A percentile compares a stretch with the other conserved stretches of the same genome.
Evolutionary conservation across 2,888 invertebrate species (phyloP).

Genomic region (Cyrtodaria siliqua): DNA sequence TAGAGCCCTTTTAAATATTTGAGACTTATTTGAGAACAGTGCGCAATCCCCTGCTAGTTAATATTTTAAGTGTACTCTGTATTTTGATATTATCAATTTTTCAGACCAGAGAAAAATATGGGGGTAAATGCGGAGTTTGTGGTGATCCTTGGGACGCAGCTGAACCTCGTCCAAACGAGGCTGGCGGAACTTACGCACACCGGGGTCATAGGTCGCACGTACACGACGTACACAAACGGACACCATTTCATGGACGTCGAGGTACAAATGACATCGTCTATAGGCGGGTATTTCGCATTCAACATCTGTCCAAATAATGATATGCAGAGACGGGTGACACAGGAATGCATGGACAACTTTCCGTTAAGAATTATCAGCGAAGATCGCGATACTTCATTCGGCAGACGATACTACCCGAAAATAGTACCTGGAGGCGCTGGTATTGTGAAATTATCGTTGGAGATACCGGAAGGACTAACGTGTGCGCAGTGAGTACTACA

Average conservation of each 20-base stretch:
- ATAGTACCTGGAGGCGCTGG: slow-evolving; percentile 24
- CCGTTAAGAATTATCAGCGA: slow-evolving; percentile 36
- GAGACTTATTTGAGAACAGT: too few species aligned
- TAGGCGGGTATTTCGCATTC: slow-evolving; percentile 52
- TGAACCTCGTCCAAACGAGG: slow-evolving; percentile 55
- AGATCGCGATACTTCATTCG: slow-evolving; percentile 27
- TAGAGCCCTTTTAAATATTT: too few species aligned
- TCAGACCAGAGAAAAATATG: slow-evolving; percentile 36
- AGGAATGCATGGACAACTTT: slow-evolving; percentile 38
- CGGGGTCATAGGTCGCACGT: slow-evolving; percentile 52
- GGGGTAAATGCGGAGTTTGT: slow-evolving; percentile 55
- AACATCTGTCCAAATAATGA: slow-evolving; percentile 49
- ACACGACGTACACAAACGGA: slow-evolving; percentile 22
- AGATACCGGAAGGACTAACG: slow-evolving; percentile 53
- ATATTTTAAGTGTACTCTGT: too few species aligned
- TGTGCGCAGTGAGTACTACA: slow-evolving; percentile 67
- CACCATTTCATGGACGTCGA: slow-evolving; percentile 22
- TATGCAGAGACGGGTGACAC: slow-evolving; percentile 21
- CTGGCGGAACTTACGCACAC: slow-evolving; percentile 55
- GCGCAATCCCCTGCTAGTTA: too few species aligned
- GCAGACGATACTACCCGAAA: slow-evolving; percentile 49
- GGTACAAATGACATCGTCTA: slow-evolving; percentile 47
- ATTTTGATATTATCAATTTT: too few species aligned
- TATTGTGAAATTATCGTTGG: slow-evolving; percentile 38
- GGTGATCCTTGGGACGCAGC: slow-evolving; percentile 54